Percentiles rank a stretch among this genome's conserved stretches.
phyloP scores from a whole-genome alignment of 2,888 invertebrate species.

The Rutpela maculata region DNA sequence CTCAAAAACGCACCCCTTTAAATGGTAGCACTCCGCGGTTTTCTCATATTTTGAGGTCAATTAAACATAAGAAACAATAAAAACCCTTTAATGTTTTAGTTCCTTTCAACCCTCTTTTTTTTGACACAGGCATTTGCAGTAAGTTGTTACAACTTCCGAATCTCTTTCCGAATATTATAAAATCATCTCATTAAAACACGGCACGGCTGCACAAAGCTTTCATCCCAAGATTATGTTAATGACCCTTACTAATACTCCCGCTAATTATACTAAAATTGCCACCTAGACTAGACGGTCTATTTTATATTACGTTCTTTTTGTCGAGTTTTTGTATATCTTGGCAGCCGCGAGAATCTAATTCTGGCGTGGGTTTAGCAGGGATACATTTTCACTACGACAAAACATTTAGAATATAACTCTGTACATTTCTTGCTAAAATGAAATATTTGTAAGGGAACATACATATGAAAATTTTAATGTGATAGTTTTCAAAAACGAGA shows the following conservation, averaged over 20 bases:
- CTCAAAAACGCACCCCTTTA: too few species aligned
- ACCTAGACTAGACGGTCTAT: conserved; percentile 35
- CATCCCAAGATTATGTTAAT: conserved; percentile 19
- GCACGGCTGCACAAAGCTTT: not conserved
- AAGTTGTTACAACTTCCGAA: too few species aligned
- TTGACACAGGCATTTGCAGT: too few species aligned
- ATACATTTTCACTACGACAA: conserved; percentile 12
- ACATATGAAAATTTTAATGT: not conserved
- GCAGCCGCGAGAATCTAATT: conserved; percentile 30
- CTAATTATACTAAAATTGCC: conserved; percentile 32
- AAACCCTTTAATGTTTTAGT: too few species aligned
- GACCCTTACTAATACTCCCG: conserved; percentile 15
- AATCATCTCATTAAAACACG: conserved; percentile 1
- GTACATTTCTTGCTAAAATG: not conserved
- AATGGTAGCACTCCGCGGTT: too few species aligned
- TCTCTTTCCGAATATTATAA: not conserved
- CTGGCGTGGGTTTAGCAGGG: conserved; percentile 23
- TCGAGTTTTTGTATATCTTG: conserved; percentile 29
- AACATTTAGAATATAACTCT: conserved; percentile 13
- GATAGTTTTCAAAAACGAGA: not conserved
- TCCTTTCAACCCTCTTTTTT: too few species aligned
- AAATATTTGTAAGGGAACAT: not conserved
- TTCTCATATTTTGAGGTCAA: too few species aligned
- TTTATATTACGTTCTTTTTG: conserved; percentile 18
- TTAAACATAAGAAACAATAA: too few species aligned